Percentiles rank a stretch among this genome's conserved stretches.
Conservation (phyloP, 2,113 vertebrate species). For the Cochlearius cochlearius region DNA sequence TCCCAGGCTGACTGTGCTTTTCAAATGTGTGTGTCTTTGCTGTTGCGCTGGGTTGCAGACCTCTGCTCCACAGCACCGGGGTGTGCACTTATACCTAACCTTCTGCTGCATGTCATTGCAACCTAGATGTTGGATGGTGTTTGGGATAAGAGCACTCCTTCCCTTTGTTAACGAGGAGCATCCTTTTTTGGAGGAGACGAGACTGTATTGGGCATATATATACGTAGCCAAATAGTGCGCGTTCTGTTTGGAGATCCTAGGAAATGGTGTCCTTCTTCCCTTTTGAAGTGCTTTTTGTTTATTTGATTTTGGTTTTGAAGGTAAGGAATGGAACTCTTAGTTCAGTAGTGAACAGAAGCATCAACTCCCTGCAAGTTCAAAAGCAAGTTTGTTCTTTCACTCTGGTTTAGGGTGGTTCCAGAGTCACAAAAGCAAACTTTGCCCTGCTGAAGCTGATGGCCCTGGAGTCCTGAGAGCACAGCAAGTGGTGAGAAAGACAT, state of each 20-base stretch:
- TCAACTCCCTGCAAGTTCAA: neutral
- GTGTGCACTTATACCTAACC: neutral
- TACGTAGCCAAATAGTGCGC: accelerated
- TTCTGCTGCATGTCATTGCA: neutral
- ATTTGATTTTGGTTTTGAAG: neutral
- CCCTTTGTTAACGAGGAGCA: accelerated
- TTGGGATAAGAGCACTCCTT: neutral
- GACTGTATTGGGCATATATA: neutral
- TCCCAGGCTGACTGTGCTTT: neutral
- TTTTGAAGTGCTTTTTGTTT: neutral
- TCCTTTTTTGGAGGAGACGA: neutral
- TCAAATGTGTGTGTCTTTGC: neutral
- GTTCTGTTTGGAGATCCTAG: neutral
- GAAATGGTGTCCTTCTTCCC: neutral
- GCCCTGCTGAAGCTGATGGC: neutral
- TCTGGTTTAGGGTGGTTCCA: neutral
- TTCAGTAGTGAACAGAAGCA: neutral
- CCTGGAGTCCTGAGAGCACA: neutral
- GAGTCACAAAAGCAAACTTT: neutral
- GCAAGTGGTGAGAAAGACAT: neutral
- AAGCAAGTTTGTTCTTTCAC: neutral
- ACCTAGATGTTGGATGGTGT: neutral
- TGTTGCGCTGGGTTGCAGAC: neutral
- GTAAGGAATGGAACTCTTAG: neutral
- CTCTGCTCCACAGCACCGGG: neutral